Evolutionary conservation across 2,888 invertebrate species (phyloP), one percentile per base, ranked within the genome.

Genomic region (Seira sanloemensis): DNA sequence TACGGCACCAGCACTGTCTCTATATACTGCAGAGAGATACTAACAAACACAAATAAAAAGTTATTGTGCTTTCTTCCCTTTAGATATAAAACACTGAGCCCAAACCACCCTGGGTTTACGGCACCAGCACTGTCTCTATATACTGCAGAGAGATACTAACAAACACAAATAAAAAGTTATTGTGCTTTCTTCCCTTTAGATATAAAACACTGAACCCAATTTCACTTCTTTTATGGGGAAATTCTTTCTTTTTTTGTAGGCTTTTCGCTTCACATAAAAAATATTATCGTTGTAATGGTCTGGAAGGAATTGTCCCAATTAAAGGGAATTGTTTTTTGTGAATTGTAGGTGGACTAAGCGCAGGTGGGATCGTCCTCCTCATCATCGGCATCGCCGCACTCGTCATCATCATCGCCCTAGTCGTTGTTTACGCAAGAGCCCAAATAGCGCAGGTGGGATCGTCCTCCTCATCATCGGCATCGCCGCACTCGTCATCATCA

Each of bases 381-480:
- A 88, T 89, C 65, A 84, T 88, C 58, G 88, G 87, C 80, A 88
- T 88, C 74, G 86, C 88, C 62, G 85, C 86, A 66, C 78, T 88
- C 68, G 24, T 88, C 77, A 87, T 89, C 85, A 73, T 88, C 72
- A 84, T 89, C 81, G 88, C 4, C 4, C 5, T 58, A 58, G 5
- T 18, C 58, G 50, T 58, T 27, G 26, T 37, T 27, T 12, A 50
- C 72, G 9, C 66, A 88, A 88, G 85, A 67, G 88, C 87, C 84
- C 84, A n/a, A n/a, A 88, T 18, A 84, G 85, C 76, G 88, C 88
- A 0, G 89, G 88, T 46, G 88, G 87, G 46, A 88, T 89, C 74
- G 87, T 89, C 66, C 88, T 87, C 50, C 87, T 89, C 62, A 88
- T 89, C 69, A 84, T 89, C 62, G 88, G 87, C 82, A 88, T 88